Evolutionary conservation across 2,888 invertebrate genomes (phyloP).

Genomic region (Apamea monoglypha): DNA sequence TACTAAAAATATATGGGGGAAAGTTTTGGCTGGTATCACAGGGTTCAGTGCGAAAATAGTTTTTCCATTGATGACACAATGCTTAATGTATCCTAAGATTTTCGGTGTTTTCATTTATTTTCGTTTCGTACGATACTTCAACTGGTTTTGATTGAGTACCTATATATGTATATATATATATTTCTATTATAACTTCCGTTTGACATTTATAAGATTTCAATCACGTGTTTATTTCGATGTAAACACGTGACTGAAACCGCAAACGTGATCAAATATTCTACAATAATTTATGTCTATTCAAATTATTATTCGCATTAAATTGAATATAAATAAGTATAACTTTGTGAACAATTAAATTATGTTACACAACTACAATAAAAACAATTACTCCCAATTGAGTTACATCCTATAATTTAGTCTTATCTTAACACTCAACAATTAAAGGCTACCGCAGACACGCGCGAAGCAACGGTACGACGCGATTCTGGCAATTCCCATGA

Average conservation of each 20-base stretch:
- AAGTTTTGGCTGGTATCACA: slow-evolving; percentile 28
- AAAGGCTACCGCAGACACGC: neutral
- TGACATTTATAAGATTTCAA: neutral
- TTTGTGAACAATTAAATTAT: slow-evolving; percentile 2
- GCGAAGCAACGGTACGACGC: neutral
- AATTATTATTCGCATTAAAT: neutral
- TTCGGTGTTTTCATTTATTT: neutral
- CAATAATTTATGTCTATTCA: neutral
- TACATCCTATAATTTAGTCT: neutral
- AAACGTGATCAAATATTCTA: slow-evolving; percentile 18
- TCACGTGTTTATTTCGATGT: slow-evolving; percentile 5
- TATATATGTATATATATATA: neutral
- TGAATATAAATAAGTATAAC: neutral
- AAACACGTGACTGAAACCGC: slow-evolving; percentile 15
- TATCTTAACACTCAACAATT: slow-evolving; percentile 15
- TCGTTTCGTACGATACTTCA: neutral
- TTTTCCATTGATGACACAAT: slow-evolving; percentile 5
- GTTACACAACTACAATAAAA: slow-evolving; percentile 1
- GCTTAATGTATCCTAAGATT: neutral
- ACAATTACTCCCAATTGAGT: slow-evolving; percentile 8
- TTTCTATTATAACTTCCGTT: neutral
- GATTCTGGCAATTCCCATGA: neutral
- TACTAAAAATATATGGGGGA: slow-evolving; percentile 37
- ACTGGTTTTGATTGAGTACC: neutral
- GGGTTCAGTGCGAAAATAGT: neutral